phyloP scores from a whole-genome alignment of 1,140 invertebrate species.

The Drosophila lacteicornis region DNA sequence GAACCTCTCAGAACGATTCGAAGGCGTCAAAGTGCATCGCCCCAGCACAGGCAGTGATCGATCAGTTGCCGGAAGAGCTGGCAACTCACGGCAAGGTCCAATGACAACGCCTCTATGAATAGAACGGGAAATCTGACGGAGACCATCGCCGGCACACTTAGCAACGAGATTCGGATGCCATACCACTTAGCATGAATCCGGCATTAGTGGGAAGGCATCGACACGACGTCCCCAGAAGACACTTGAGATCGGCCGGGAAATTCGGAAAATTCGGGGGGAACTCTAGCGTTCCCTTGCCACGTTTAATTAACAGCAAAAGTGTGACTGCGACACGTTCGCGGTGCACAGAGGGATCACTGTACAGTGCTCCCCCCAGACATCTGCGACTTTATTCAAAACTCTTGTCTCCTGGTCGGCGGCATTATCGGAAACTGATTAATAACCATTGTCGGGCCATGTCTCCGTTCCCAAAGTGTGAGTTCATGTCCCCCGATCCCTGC shows the following conservation, averaged over 20 bases:
- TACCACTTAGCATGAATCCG: conserved; percentile 70
- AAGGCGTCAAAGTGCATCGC: conserved; percentile 69
- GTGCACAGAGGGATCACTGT: conserved; percentile 12
- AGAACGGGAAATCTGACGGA: conserved; percentile 25
- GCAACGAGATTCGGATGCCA: conserved; percentile 36
- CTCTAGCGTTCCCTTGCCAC: conserved; percentile 51
- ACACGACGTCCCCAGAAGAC: conserved; percentile 28
- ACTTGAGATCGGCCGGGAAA: conserved; percentile 37
- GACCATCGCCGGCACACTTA: conserved; percentile 32
- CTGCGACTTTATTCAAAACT: conserved; percentile 70
- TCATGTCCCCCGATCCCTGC: conserved; percentile 7
- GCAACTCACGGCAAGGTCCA: conserved; percentile 68
- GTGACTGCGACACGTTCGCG: conserved; percentile 72
- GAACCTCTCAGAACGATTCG: conserved; percentile 47
- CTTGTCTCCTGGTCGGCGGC: conserved; percentile 66
- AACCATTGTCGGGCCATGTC: conserved; percentile 66
- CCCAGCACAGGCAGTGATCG: conserved; percentile 46
- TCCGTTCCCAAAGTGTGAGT: conserved; percentile 27
- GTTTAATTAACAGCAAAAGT: conserved; percentile 80
- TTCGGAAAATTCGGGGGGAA: conserved; percentile 14
- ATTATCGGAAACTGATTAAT: conserved; percentile 83
- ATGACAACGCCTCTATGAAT: conserved; percentile 74
- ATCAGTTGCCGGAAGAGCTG: conserved; percentile 77
- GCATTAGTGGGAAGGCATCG: conserved; percentile 56
- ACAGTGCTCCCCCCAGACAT: conserved; percentile 19